These are phyloP conservation scores for Noctuana brunneofusca DNA, from an alignment of 2,888 invertebrate genomes.

Conservation along the genomic window DNA sequence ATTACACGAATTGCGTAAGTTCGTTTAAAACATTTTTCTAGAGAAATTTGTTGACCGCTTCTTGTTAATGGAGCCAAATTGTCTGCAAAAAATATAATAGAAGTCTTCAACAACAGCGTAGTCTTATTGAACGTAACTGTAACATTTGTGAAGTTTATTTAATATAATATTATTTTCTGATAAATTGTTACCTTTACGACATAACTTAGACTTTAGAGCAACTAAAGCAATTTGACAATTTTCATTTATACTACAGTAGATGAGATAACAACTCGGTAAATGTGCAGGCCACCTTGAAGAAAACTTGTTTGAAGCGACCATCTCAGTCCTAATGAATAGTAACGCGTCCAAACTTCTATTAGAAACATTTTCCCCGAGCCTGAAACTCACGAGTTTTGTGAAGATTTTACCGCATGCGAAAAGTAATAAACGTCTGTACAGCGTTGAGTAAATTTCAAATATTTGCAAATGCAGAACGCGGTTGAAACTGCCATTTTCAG, in stretches of 20 bases:
- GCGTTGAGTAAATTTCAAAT: conserved; percentile 29
- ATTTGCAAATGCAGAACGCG: conserved; percentile 30
- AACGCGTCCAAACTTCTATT: conserved; percentile 1
- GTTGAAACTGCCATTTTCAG: conserved; percentile 21
- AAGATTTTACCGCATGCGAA: conserved; percentile 28
- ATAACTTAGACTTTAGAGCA: not conserved
- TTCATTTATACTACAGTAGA: too few relatives aligned
- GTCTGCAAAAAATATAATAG: conserved; percentile 5
- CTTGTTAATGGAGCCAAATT: not conserved
- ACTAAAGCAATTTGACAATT: not conserved
- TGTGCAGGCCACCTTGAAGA: too few relatives aligned
- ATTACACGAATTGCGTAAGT: not conserved
- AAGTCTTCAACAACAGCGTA: conserved; percentile 4
- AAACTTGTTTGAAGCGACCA: too few relatives aligned
- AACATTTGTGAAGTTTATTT: not conserved
- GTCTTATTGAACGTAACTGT: conserved; percentile 2
- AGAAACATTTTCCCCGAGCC: conserved; percentile 11
- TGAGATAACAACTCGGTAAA: too few relatives aligned
- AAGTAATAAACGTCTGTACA: conserved; percentile 33
- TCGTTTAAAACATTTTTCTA: conserved; percentile 3
- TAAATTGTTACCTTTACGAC: not conserved
- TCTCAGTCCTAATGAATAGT: too few relatives aligned
- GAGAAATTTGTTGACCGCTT: conserved; percentile 5
- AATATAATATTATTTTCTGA: not conserved
- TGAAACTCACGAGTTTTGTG: conserved; percentile 20